These are phyloP conservation scores for Melanchra persicariae DNA, from an alignment of 2,888 invertebrate species.

Conservation along the genomic window DNA sequence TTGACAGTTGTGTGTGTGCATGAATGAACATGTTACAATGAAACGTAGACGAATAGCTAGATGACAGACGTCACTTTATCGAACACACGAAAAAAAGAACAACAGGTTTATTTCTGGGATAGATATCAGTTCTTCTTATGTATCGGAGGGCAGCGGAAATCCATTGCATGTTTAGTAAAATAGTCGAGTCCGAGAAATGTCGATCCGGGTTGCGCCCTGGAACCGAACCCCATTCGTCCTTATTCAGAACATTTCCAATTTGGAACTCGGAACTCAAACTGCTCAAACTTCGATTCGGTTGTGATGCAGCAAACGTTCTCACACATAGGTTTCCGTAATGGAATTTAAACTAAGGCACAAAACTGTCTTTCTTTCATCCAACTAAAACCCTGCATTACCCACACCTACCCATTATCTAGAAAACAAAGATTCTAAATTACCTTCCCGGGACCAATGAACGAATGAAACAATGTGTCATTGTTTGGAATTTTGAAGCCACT, in stretches of 20 bases:
- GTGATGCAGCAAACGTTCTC: neutral
- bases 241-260: neutral
- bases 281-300: neutral
- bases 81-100: neutral
- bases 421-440: slow-evolving; percentile 34
- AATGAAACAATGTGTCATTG: slow-evolving; percentile 61
- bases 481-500: slow-evolving; percentile 43
- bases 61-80: neutral
- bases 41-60: neutral
- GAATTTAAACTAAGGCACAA: neutral
- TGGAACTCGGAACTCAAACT: neutral
- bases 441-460: slow-evolving; percentile 42
- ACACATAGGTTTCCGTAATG: neutral
- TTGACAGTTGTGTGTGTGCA: slow-evolving; percentile 17
- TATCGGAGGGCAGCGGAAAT: neutral
- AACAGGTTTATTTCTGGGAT: neutral
- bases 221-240: neutral
- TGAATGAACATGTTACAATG: slow-evolving; percentile 19
- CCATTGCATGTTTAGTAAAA: neutral
- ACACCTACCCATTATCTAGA: neutral
- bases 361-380: neutral
- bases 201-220: neutral
- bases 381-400: neutral
- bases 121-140: neutral
- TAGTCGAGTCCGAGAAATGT: neutral